Conservation (phyloP, 2,113 vertebrate species). For the Jacana jacana region DNA sequence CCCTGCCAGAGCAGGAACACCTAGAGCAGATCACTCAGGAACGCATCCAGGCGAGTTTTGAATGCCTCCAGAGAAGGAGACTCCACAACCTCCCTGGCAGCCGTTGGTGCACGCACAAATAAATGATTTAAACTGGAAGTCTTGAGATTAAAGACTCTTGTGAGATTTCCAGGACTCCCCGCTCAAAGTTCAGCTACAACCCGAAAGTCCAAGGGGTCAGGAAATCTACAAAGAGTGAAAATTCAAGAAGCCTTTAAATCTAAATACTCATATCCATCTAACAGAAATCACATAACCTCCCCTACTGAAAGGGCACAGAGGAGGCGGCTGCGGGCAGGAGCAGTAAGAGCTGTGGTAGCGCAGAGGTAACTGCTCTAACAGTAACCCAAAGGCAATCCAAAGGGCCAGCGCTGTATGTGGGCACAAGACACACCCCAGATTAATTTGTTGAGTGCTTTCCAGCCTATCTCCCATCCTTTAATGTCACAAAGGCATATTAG, state of each 20-base stretch:
- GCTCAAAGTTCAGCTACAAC: background rate
- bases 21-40: too few relatives aligned
- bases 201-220: background rate
- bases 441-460: background rate
- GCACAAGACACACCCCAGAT: accelerated
- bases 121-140: background rate
- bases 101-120: background rate
- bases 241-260: background rate
- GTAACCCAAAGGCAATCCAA: background rate
- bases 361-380: background rate
- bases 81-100: too few relatives aligned
- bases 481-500: background rate
- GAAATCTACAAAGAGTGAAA: background rate
- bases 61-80: too few relatives aligned
- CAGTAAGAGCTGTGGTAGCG: background rate
- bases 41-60: too few relatives aligned
- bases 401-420: background rate
- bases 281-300: background rate
- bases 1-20: too few relatives aligned
- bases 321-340: background rate
- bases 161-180: background rate
- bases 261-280: background rate
- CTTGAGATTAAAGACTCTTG: background rate
- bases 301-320: accelerated
- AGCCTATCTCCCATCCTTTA: background rate